These are phyloP conservation scores for Sminthurides aquaticus DNA, from an alignment of 2,888 invertebrate species.

Conservation along the genomic window DNA sequence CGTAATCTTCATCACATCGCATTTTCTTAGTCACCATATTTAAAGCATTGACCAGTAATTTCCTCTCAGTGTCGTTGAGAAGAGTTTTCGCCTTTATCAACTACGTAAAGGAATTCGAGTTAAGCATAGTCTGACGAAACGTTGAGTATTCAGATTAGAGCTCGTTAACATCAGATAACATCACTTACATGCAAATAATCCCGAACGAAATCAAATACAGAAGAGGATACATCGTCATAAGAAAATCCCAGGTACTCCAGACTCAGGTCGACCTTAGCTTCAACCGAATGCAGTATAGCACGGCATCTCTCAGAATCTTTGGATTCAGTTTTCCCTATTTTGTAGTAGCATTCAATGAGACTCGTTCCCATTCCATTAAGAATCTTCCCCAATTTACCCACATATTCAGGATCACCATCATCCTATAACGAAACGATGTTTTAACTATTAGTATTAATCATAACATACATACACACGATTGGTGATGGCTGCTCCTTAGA, in stretches of 20 bases:
- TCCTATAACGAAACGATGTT: conserved; percentile 45
- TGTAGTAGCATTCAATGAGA: conserved; percentile 49
- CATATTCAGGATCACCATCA: conserved; percentile 50
- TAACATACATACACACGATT: too few species aligned
- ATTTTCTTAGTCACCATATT: conserved; percentile 50
- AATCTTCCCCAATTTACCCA: conserved; percentile 50
- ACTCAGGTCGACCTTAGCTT: conserved; percentile 49
- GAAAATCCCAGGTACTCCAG: conserved; percentile 50
- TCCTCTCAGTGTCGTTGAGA: conserved; percentile 46
- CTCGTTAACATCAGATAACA: background rate
- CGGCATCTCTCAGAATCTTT: conserved; percentile 26
- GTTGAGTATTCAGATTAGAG: background rate
- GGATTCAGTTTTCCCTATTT: conserved; percentile 43
- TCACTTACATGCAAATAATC: conserved; percentile 48
- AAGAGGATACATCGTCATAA: conserved; percentile 52
- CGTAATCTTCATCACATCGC: conserved; percentile 51
- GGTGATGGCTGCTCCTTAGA: background rate
- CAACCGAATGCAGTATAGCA: conserved; percentile 45
- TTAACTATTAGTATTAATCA: too few species aligned
- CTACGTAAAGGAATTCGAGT: conserved; percentile 17
- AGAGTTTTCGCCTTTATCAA: conserved; percentile 48
- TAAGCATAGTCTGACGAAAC: background rate
- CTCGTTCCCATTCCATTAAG: conserved; percentile 51
- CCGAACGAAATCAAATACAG: conserved; percentile 50
- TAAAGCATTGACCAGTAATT: conserved; percentile 48